Evolutionary conservation across 2,888 invertebrate genomes (phyloP).

Genomic region (Torymus aiolomorphi): DNA sequence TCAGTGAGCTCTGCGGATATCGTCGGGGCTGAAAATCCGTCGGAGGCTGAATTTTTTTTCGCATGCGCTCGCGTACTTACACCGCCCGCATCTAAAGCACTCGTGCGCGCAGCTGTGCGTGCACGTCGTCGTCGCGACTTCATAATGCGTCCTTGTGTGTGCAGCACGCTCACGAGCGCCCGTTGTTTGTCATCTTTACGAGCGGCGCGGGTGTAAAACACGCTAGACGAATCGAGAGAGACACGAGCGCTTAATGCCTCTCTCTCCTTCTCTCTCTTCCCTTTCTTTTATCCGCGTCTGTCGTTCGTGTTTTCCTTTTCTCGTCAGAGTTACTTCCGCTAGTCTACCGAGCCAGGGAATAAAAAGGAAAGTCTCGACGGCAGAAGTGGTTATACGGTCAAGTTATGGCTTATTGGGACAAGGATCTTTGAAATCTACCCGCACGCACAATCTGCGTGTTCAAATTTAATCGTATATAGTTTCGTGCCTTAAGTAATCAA

Average conservation of each 20-base stretch:
- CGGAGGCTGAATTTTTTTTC: no score
- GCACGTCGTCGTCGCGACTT: constrained; percentile 3
- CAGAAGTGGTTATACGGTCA: neutral
- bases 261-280: neutral
- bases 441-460: no score
- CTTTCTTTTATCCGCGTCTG: neutral
- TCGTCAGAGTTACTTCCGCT: constrained; percentile 8
- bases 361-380: neutral
- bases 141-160: constrained; percentile 8
- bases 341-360: neutral
- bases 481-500: no score
- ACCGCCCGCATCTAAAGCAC: neutral
- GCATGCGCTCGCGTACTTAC: no score
- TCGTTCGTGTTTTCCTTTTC: constrained; percentile 2
- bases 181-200: constrained; percentile 55
- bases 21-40: neutral
- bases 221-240: constrained; percentile 51
- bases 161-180: constrained; percentile 5
- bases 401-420: constrained; percentile 9
- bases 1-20: no score
- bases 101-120: constrained; percentile 4
- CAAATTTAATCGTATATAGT: no score
- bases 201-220: constrained; percentile 51
- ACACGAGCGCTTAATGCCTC: constrained; percentile 21
- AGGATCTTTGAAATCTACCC: neutral